Evolutionary conservation across 2,797 vertebrate species (phyloP), one percentile per base, ranked within the genome.

Genomic region (Octomys mimax): DNA sequence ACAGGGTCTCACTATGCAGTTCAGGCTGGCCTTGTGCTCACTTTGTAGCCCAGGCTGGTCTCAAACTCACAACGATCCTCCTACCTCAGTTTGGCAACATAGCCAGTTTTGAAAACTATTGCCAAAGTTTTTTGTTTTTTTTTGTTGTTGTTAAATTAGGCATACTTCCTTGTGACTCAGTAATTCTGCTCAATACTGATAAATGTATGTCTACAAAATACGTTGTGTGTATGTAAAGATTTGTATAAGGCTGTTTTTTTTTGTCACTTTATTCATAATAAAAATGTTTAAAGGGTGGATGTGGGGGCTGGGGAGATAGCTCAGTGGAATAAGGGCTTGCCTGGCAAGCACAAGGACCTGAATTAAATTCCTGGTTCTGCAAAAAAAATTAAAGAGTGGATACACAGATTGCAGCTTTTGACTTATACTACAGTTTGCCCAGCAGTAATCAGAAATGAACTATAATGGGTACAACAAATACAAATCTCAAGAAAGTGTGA

Each of bases 401-500:
- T 57, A 57, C 54, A 57, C 46, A 6, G 33, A 6, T 82, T 18
- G 24, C 19, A 83, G 59, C 9, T 42, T 73, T 2, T 16, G n/a
- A 4, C 14, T 39, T 59, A 14, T 12, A 39, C 80, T 62, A 6
- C 24, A 31, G 10, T 36, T 42, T 42, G 4, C n/a, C 57, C 19
- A 1, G 46, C 73, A 39, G 0, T n/a, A 14, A 57, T 5, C 2
- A 14, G 26, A 33, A 9, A 4, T 68, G 14, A 68, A 24, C 49
- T 12, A 1, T 5, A 5, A 1, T 16, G 28, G 59, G 52, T 59
- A 14, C 26, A 31, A 12, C 7, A 19, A 1, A 11, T 28, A 11
- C 8, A 19, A 16, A 33, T 52, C 87, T 59, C 39, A 49, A 36
- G 61, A 14, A 8, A 18, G 1, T 18, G 7, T n/a, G 42, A 36